Evolutionary conservation across 2,888 invertebrate genomes (phyloP).

Genomic region (Rhyacophila evoluta): DNA sequence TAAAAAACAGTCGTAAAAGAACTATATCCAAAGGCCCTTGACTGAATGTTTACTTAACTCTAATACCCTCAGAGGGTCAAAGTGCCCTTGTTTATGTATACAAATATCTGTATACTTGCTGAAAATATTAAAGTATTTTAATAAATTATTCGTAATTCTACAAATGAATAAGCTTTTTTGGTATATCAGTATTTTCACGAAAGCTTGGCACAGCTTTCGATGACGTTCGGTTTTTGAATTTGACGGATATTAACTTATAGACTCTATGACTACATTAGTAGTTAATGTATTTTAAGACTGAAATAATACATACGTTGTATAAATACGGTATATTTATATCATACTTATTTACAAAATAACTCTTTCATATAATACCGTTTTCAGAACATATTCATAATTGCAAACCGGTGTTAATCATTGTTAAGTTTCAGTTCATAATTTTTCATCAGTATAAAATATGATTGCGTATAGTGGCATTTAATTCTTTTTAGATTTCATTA

Average conservation of each 20-base stretch:
- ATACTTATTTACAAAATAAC: no score
- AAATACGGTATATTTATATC: no score
- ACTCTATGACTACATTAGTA: no score
- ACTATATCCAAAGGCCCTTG: slow-evolving; percentile 10
- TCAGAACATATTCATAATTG: no score
- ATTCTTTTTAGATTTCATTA: no score
- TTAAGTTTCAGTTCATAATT: no score
- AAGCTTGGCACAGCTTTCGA: slow-evolving; percentile 4
- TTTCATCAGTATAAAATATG: no score
- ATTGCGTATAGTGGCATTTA: no score
- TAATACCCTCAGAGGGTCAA: slow-evolving; percentile 5
- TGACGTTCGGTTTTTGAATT: not conserved
- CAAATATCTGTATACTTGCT: not conserved
- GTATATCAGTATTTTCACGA: not conserved
- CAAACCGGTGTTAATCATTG: no score
- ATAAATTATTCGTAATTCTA: not conserved
- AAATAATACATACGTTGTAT: no score
- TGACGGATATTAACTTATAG: not conserved
- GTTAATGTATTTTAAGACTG: no score
- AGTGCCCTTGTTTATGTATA: not conserved
- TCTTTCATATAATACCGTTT: no score
- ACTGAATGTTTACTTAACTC: not conserved
- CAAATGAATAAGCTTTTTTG: not conserved
- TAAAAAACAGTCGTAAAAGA: not conserved
- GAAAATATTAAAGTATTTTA: not conserved